phyloP scores from a whole-genome alignment of 2,888 invertebrate species.

The Cristatella mucedo region DNA sequence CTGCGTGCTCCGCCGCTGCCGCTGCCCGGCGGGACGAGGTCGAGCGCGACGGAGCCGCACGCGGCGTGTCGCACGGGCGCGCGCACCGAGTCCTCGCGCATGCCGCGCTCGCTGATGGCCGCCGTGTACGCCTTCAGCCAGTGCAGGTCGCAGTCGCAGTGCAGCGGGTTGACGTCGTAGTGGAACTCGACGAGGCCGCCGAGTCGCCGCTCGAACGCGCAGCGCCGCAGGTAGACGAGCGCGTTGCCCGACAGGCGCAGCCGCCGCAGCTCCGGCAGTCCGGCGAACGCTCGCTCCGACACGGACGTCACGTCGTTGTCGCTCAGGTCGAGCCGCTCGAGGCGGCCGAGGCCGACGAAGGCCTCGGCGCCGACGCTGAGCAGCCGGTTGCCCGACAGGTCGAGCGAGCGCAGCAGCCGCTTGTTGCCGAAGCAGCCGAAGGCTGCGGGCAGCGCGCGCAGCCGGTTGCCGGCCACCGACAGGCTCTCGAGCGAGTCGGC shows the following conservation, averaged over 20 bases:
- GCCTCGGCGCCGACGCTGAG: constrained; percentile 11
- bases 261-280: constrained; percentile 13
- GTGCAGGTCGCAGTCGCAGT: constrained; percentile 12
- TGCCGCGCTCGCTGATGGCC: neutral
- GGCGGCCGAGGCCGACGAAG: constrained; percentile 12
- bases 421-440: constrained; percentile 12
- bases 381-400: constrained; percentile 13
- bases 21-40: too few species aligned
- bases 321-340: constrained; percentile 11
- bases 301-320: constrained; percentile 12
- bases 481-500: constrained; percentile 12
- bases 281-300: constrained; percentile 11
- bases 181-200: constrained; percentile 8
- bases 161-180: constrained; percentile 12
- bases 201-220: constrained; percentile 11
- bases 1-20: too few species aligned
- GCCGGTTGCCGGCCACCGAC: constrained; percentile 12
- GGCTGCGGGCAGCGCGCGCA: constrained; percentile 8
- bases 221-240: constrained; percentile 10
- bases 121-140: constrained; percentile 10
- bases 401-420: constrained; percentile 10
- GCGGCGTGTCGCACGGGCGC: too few species aligned
- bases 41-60: too few species aligned
- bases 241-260: constrained; percentile 13
- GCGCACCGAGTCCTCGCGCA: too few species aligned